Percentiles rank a stretch among this genome's conserved stretches.
Conservation (phyloP, 1,140 invertebrate species). For the Aricia agestis region DNA sequence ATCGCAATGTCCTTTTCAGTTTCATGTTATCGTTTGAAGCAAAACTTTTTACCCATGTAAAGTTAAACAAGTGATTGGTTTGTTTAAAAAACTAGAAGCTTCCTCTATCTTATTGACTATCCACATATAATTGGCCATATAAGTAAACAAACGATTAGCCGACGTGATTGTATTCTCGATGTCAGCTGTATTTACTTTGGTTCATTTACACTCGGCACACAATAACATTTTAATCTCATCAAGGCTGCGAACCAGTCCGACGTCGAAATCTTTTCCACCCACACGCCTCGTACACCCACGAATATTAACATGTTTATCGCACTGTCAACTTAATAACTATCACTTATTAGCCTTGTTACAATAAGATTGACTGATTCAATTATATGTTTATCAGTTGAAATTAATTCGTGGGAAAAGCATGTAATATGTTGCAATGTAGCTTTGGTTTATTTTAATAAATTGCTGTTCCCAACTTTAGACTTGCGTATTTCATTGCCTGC, state of each 20-base stretch:
- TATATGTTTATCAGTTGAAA: background rate
- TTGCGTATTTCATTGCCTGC: no score
- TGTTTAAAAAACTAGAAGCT: background rate
- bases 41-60: background rate
- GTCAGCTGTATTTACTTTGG: background rate
- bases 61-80: background rate
- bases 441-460: no score
- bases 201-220: slow-evolving; percentile 1
- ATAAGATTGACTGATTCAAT: slow-evolving; percentile 2
- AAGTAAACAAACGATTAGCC: slow-evolving; percentile 3
- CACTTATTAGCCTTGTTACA: slow-evolving; percentile 1
- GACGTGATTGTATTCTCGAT: background rate
- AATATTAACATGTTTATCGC: background rate
- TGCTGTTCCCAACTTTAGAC: no score
- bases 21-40: background rate
- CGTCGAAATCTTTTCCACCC: background rate
- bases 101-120: background rate
- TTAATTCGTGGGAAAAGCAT: background rate
- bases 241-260: slow-evolving; percentile 1
- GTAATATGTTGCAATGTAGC: background rate
- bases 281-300: background rate
- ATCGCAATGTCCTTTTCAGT: no score
- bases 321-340: background rate
- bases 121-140: background rate
- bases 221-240: slow-evolving; percentile 9